Base-by-base conservation (phyloP, 2,797 vertebrate species). In the Margarornis squamiger region DNA sequence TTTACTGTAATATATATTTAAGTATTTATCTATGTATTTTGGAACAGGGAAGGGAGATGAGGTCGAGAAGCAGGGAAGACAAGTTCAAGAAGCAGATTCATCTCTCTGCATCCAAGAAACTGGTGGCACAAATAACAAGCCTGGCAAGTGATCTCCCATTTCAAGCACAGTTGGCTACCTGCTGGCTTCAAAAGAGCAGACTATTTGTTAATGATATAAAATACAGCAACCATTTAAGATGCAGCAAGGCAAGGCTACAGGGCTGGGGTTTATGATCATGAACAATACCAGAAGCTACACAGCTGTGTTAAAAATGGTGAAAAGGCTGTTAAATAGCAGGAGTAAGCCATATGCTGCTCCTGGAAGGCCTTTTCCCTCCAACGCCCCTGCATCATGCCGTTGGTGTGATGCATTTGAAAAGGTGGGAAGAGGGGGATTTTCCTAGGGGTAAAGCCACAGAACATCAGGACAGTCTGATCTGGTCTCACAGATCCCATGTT, bases 191-290 rank as follows among this genome's bases (percentile, higher is more conserved):
- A 55, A 91, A 96, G 86, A 97, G 86, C 88, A 61, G 80, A 95
- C 90, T 95, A 95, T 22, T 76, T 66, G 78, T 92, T 92, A 94
- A 91, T 67, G 77, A 57, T 65, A 92, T 46, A 91, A 96, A 95
- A 90, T 86, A 93, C 55, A 84, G 86, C 86, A 78, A 92, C 75
- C 58, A 78, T 91, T 96, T 75, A 90, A 95, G 93, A 96, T 84
- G 80, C 95, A 93, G 83, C 91, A 91, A 94, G 75, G 89, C 91
- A 92, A 95, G 74, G 86, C 92, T 92, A 94, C 68, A 81, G 83
- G 67, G 83, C 63, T 74, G 63, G 77, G 85, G 52, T 59, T 93
- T 93, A 93, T 63, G 92, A 76, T 73, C 76, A 88, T 63, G 80
- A 86, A 94, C 0, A 0, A 96, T 73, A 83, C 79, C 85, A 84